These are phyloP conservation scores for Deroplatys truncata DNA, from an alignment of 2,888 invertebrate genomes.

Conservation along the genomic window DNA sequence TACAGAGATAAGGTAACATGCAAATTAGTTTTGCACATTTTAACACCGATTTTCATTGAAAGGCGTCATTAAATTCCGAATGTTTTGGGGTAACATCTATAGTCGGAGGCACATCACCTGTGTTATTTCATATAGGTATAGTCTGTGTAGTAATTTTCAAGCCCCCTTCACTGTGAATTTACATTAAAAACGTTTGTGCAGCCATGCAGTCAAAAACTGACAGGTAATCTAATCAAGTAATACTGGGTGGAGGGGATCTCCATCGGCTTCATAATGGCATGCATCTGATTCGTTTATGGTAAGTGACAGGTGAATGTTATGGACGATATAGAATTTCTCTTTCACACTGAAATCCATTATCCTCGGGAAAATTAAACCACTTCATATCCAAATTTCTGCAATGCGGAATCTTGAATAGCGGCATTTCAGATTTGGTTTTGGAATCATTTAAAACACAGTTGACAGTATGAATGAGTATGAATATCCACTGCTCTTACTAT, in stretches of 20 bases:
- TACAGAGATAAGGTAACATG: too few species aligned
- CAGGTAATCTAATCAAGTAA: not conserved
- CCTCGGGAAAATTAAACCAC: not conserved
- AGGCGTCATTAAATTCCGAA: too few species aligned
- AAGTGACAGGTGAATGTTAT: not conserved
- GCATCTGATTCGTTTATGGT: not conserved
- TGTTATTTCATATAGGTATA: too few species aligned
- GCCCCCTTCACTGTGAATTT: not conserved
- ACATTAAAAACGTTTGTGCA: not conserved
- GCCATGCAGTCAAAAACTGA: not conserved
- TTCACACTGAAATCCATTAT: not conserved
- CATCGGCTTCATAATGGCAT: not conserved
- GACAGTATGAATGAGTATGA: too few species aligned
- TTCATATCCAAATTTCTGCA: not conserved
- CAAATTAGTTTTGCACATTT: too few species aligned
- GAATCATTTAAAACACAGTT: too few species aligned
- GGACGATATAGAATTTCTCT: not conserved
- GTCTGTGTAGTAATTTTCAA: not conserved
- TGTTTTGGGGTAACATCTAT: too few species aligned
- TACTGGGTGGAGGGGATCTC: not conserved
- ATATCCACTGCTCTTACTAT: too few species aligned
- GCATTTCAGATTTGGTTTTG: too few species aligned
- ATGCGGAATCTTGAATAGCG: not conserved
- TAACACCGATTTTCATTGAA: too few species aligned
- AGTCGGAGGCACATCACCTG: too few species aligned